Evolutionary conservation across 2,888 invertebrate genomes (phyloP), one percentile per base, ranked within the genome.

Genomic region (Fragum whitleyi): DNA sequence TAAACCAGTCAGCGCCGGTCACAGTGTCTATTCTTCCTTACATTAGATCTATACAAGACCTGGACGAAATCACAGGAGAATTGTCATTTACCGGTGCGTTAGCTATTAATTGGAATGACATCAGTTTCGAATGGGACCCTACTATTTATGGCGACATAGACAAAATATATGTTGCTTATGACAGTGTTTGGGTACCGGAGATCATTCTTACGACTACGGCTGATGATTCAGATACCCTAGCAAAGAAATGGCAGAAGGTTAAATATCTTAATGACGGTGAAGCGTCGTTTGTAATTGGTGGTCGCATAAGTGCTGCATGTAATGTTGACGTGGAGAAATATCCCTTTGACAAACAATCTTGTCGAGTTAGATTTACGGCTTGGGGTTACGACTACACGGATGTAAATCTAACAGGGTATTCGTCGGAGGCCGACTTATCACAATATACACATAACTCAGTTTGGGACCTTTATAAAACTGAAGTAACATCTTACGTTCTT

Each of bases 181-280:
- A 28, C n/a, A 61, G 61, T 32, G 61, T 61, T 7, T 61, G 61
- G 61, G 61, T 61, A 29, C 61, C 61, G n/a, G 32, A 61, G 29
- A 28, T 61, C 6, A 32, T 61, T 32, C 28, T 61, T 32, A 61
- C 61, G 0, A 61, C 61, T 32, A 61, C 61, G 32, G 29, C 61
- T 32, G 61, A 61, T 16, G 61, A 32, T 14, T 61, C 61, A 1
- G 61, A 61, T 28, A 32, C 61, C 6, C 28, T 61, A 28, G 61
- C 61, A 14, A 61, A 61, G 32, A 61, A 61, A n/a, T 61, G 61
- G 61, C 29, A 61, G 16, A 61, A 32, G 32, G 61, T 61, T 14
- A 32, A 61, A 32, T 61, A 32, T 32, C 14, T 29, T 11, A 5
- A 61, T 2, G 7, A 14, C 7, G 61, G 61, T 3, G 19, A 29